Base-by-base conservation (phyloP, 2,888 invertebrate genomes). In the Pollenia angustigena region DNA sequence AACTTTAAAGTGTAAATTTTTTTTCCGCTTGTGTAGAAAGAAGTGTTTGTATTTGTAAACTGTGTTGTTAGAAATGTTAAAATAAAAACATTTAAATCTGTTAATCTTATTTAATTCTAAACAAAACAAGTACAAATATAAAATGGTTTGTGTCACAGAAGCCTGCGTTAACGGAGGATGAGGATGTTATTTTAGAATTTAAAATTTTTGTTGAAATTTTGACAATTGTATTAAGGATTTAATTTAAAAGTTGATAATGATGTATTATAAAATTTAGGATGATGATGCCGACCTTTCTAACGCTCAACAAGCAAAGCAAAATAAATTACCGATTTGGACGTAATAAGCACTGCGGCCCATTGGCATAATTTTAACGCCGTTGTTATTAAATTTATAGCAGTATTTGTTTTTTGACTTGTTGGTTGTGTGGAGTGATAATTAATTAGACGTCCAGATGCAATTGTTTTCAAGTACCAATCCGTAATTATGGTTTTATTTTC, bases 101-200 rank as follows among this genome's bases (percentile, higher is more conserved):
- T 80, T 86, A 86, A 86, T 81, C 78, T 72, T 78, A 78, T 81
- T 72, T 85, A 74, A 81, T 74, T 56, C 54, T 46, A 62, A 81
- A 60, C 48, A 68, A 52, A 74, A 44, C n/a, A 76, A 54, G 23
- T 3, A 23, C 23, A 23, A 72, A 50, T 58, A 46, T 32, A 44
- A 58, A 46, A 9, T 7, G 54, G 4, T 60, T 80, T 72, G 46
- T 48, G 32, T 4, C 3, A 66, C 40, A 72, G 52, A 76, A 48
- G 56, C 44, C 64, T 68, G 16, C 32, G 32, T 16, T 44, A 58
- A 12, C 12, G 46, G 72, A 71, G 54, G 1, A 18, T 56, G 46
- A 56, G 46, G 8, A 56, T 56, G 16, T 16, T 78, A 11, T 40
- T 64, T 64, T 12, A 32, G 32, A 32, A 58, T 58, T 56, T 58